Percentiles rank a stretch among this genome's conserved stretches.
These are phyloP conservation scores for Toxotes chatareus DNA, from an alignment of 2,113 vertebrate species.

Conservation along the genomic window DNA sequence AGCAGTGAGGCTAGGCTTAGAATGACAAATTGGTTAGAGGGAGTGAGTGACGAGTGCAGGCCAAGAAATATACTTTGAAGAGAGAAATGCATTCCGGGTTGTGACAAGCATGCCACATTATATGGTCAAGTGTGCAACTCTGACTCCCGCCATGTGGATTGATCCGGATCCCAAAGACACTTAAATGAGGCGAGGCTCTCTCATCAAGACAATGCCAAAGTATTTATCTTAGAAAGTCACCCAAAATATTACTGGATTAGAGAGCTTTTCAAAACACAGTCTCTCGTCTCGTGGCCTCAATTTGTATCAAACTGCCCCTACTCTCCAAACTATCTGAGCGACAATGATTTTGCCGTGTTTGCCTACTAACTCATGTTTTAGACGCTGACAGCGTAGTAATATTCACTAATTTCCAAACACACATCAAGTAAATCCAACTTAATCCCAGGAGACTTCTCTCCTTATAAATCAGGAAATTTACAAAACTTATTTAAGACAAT, in stretches of 20 bases:
- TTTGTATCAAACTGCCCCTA: slow-evolving; percentile 57
- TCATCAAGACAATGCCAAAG: slow-evolving; percentile 76
- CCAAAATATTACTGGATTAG: slow-evolving; percentile 78
- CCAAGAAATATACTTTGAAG: slow-evolving; percentile 84
- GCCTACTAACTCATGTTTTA: slow-evolving; percentile 10
- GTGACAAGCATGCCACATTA: slow-evolving; percentile 78
- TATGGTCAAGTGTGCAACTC: slow-evolving; percentile 79
- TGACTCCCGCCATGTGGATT: slow-evolving; percentile 67
- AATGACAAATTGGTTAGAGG: slow-evolving; percentile 87
- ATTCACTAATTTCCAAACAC: slow-evolving; percentile 21
- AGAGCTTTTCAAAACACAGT: slow-evolving; percentile 63
- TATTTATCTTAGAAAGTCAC: slow-evolving; percentile 79
- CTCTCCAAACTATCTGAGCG: slow-evolving; percentile 33
- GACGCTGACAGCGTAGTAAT: background rate
- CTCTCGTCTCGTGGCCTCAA: slow-evolving; percentile 70
- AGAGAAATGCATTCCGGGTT: slow-evolving; percentile 76
- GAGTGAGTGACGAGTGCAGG: slow-evolving; percentile 76
- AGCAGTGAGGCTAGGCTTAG: slow-evolving; percentile 78
- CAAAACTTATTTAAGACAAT: slow-evolving; percentile 33
- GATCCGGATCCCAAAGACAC: slow-evolving; percentile 77
- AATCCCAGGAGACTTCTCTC: slow-evolving; percentile 15
- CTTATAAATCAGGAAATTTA: slow-evolving; percentile 30
- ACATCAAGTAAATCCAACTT: slow-evolving; percentile 13
- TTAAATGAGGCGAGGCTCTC: slow-evolving; percentile 68
- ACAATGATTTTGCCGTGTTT: slow-evolving; percentile 31